phyloP scores from a whole-genome alignment of 1,140 invertebrate species.

The Plutomurus gul region DNA sequence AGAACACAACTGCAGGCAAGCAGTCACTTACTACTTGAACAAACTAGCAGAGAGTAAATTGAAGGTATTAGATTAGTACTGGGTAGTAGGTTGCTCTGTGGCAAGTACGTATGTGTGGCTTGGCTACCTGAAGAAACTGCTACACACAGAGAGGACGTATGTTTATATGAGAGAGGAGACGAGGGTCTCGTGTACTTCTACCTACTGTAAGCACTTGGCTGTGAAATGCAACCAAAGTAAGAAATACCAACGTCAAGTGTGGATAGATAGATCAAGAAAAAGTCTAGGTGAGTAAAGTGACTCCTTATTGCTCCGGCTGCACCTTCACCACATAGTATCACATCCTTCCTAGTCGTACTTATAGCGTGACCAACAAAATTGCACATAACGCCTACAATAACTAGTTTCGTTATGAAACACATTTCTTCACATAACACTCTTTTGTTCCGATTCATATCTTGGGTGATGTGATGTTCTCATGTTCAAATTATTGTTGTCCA shows the following conservation, averaged over 20 bases:
- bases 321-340: constrained; percentile 30
- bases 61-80: constrained; percentile 8
- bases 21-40: neutral
- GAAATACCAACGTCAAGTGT: neutral
- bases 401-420: constrained; percentile 42
- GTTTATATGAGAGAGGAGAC: no score
- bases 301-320: constrained; percentile 23
- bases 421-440: constrained; percentile 31
- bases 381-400: constrained; percentile 42
- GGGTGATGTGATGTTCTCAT: constrained; percentile 37
- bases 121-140: no score
- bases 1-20: neutral
- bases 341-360: neutral
- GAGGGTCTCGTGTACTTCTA: neutral
- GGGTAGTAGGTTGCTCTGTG: no score
- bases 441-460: constrained; percentile 38
- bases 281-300: constrained; percentile 5
- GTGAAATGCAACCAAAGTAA: no score
- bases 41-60: neutral
- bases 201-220: no score
- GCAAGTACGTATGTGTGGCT: no score
- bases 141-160: neutral
- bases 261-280: constrained; percentile 27
- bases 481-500: constrained; percentile 37
- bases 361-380: constrained; percentile 46